phyloP scores from a whole-genome alignment of 1,140 invertebrate species.

The Agrilus planipennis region DNA sequence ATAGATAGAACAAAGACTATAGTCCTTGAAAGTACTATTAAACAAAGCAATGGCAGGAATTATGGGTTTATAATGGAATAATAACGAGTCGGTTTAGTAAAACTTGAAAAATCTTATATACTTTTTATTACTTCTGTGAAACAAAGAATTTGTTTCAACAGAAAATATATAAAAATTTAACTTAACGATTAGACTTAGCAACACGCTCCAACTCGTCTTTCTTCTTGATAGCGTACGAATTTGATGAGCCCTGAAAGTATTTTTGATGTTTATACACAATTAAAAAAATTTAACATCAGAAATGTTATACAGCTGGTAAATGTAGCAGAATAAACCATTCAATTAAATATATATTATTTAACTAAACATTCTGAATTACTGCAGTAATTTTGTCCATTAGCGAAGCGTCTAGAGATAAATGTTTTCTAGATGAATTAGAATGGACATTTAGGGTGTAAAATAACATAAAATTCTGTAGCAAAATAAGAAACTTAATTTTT shows the following conservation, averaged over 20 bases:
- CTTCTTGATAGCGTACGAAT: slow-evolving; percentile 99
- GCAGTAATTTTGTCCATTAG: slow-evolving; percentile 23
- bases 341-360: not conserved
- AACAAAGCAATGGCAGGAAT: too few relatives aligned
- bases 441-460: too few relatives aligned
- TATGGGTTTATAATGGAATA: too few relatives aligned
- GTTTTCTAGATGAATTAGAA: slow-evolving; percentile 23
- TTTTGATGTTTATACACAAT: not conserved
- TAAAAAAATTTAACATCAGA: not conserved
- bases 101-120: too few relatives aligned
- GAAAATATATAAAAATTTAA: slow-evolving; percentile 4
- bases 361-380: not conserved
- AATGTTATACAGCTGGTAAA: not conserved
- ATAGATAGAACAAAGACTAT: too few relatives aligned
- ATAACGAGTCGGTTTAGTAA: too few relatives aligned
- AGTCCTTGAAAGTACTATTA: too few relatives aligned
- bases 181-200: slow-evolving; percentile 99
- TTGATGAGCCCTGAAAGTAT: slow-evolving; percentile 79
- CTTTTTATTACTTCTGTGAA: too few relatives aligned
- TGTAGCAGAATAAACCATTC: not conserved
- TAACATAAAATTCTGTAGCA: too few relatives aligned
- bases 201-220: slow-evolving; percentile 99
- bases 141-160: not conserved
- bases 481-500: too few relatives aligned
- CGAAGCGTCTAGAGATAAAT: slow-evolving; percentile 24